Conservation (phyloP, 23 tunicate species). For the Phallusia fumigata region DNA sequence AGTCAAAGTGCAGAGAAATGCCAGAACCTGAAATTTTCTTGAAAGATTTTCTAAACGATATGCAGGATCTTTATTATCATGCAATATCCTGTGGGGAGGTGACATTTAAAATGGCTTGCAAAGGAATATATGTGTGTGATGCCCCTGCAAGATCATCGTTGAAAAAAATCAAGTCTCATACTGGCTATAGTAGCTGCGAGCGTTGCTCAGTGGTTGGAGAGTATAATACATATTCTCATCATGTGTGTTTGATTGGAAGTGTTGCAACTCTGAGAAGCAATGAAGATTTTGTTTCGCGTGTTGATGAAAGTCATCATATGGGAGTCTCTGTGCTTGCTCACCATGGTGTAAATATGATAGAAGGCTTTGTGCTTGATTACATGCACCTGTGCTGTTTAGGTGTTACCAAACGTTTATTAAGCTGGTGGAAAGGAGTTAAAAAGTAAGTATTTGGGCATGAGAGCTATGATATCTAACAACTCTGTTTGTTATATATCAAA, state of each 20-base stretch:
- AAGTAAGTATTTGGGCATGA: no score
- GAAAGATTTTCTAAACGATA: neutral
- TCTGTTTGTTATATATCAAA: no score
- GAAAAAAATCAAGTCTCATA: neutral
- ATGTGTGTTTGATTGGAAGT: neutral
- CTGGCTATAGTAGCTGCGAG: constrained; percentile 2
- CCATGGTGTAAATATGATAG: neutral
- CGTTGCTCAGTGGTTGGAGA: neutral
- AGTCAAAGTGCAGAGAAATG: neutral
- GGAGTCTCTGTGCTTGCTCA: neutral
- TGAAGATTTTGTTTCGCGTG: neutral
- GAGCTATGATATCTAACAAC: no score
- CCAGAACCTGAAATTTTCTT: neutral
- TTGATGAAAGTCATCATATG: neutral
- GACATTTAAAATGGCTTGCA: neutral
- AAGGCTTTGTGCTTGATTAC: constrained; percentile 4
- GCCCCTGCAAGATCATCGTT: neutral
- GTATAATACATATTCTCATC: neutral
- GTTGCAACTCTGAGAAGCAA: neutral
- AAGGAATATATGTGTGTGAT: neutral
- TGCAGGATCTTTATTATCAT: neutral
- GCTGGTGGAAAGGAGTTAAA: neutral
- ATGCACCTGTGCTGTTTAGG: constrained; percentile 2
- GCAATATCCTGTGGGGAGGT: neutral
- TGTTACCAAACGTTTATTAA: neutral